These are phyloP conservation scores for Pandemis cinnamomeana DNA, from an alignment of 2,888 invertebrate genomes.

Conservation along the genomic window DNA sequence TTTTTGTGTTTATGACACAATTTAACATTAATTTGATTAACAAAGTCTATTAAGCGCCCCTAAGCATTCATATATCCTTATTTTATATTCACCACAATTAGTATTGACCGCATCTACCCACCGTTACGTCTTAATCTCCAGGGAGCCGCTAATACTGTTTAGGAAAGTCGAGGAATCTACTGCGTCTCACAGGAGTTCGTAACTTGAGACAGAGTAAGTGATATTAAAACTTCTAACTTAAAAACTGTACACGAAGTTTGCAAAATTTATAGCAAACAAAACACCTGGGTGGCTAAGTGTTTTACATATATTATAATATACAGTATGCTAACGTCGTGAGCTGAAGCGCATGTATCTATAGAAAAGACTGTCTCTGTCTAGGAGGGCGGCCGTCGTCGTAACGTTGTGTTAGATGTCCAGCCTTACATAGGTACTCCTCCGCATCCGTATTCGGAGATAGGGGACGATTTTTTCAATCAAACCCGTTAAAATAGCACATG, in stretches of 20 bases:
- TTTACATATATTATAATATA: neutral
- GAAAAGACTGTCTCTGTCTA: constrained; percentile 32
- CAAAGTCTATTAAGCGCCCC: neutral
- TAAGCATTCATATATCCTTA: no score
- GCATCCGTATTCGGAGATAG: constrained; percentile 35
- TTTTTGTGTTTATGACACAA: neutral
- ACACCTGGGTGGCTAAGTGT: constrained; percentile 21
- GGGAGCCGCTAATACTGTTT: constrained; percentile 17
- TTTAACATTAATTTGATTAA: neutral
- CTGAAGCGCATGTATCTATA: neutral
- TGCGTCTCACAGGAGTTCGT: constrained; percentile 1
- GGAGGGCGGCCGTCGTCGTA: constrained; percentile 33
- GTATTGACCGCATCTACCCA: neutral
- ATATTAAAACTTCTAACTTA: constrained; percentile 23
- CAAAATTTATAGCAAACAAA: constrained; percentile 13
- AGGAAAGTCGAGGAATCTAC: constrained; percentile 23
- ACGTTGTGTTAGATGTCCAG: constrained; percentile 31
- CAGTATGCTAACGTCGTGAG: neutral
- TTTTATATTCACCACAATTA: constrained; percentile 2
- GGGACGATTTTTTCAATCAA: no score
- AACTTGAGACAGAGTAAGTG: neutral
- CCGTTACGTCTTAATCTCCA: constrained; percentile 3
- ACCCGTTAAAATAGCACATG: no score
- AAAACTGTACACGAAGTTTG: constrained; percentile 12
- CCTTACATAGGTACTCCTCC: constrained; percentile 12